Base-by-base conservation (phyloP, 1,140 invertebrate species). In the Solenopsis invicta region DNA sequence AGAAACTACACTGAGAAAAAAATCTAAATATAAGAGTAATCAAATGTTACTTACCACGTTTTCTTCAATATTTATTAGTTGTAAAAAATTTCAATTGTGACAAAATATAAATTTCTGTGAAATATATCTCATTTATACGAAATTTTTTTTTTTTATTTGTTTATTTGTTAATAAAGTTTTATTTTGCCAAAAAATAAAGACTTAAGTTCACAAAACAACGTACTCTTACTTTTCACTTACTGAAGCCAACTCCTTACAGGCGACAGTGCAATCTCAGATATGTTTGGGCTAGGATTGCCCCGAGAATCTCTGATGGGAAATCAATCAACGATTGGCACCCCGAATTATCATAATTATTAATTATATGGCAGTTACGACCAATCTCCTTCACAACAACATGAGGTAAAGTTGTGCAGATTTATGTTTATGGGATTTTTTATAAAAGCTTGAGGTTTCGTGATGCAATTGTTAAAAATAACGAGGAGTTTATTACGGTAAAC, bases 261-360 rank as follows among this genome's bases (percentile, higher is more conserved):
- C 71, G 94, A 94, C 77, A 96, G 96, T 91, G 95, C 95, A 10
- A 95, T 96, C 86, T 93, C 95, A 61, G 96, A 96, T 91, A 91
- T 96, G 81, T 94, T 96, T 61, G 96, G 96, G 52, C 90, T 96
- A 56, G 95, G 95, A 90, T 94, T 96, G 59, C 95, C 96, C 21
- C 94, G 96, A 69, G 96, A 95, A 67, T 93, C 94, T 1, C 88
- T 96, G 62, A 92, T 96, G 92, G 93, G 90, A 90, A 94, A 89
- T 24, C 92, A 95, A 82, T 89, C 95, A 74, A 75, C 87, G 48
- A 86, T 87, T 21, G 92, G 89, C 29, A 90, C 94, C 24, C 61
- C 91, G 6, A 80, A 89, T 69, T 92, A 91, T 66, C 92, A 92
- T 52, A 88, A 93, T 81, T 89, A 92, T 89, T 92, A 93, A 34